Evolutionary conservation across 1,140 invertebrate species (phyloP).

Genomic region (Bilobella aurantiaca): DNA sequence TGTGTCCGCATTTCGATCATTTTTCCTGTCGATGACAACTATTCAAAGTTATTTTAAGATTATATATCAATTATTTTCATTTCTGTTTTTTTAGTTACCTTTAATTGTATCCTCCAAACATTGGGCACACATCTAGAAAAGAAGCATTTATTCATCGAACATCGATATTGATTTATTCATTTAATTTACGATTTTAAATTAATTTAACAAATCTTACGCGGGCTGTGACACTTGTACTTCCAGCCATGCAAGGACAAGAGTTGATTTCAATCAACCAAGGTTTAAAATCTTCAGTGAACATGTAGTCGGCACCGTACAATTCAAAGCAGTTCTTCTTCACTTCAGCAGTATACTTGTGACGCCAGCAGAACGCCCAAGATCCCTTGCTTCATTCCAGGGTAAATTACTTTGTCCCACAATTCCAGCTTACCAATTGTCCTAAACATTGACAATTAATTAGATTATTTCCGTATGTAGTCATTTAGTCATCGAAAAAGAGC

Average conservation of each 20-base stretch:
- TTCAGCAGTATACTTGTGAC: conserved; percentile 68
- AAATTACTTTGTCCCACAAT: conserved; percentile 65
- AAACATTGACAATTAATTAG: conserved; percentile 3
- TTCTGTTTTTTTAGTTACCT: conserved; percentile 49
- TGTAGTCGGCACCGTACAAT: conserved; percentile 86
- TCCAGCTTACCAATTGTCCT: conserved; percentile 54
- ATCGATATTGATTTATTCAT: neutral
- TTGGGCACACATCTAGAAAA: conserved; percentile 56
- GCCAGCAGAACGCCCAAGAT: conserved; percentile 75
- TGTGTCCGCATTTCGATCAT: conserved; percentile 65
- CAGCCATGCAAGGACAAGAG: conserved; percentile 79
- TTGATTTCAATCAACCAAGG: conserved; percentile 93
- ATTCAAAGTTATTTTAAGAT: conserved; percentile 38
- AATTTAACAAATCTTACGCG: conserved; percentile 36
- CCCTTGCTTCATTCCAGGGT: conserved; percentile 79
- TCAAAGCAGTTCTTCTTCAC: conserved; percentile 80
- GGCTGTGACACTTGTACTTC: conserved; percentile 76
- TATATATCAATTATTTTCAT: neutral
- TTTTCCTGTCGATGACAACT: conserved; percentile 77
- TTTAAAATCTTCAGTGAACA: conserved; percentile 73
- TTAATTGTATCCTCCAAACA: conserved; percentile 85
- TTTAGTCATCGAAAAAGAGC: conserved; percentile 10
- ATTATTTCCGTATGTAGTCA: neutral
- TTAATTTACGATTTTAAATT: neutral
- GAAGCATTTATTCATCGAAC: neutral